Evolutionary conservation across 1,140 invertebrate genomes (phyloP), one percentile per base, ranked within the genome.

Genomic region (Drosophila paulistorum): DNA sequence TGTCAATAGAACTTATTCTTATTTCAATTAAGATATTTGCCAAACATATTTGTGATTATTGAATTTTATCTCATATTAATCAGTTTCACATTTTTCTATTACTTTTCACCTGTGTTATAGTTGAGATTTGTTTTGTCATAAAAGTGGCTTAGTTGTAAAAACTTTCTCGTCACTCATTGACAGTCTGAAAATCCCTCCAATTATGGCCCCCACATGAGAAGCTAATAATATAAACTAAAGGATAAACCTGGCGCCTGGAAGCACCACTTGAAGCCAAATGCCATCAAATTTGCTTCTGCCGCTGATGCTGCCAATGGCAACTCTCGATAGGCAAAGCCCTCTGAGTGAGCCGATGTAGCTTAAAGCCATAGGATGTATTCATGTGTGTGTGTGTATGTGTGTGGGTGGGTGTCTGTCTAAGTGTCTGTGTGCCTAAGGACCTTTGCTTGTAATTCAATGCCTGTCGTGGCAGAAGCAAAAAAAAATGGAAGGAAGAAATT

Each of bases 211-310:
- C 77, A 83, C 84, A 89, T 80, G 74, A 71, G 73, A 87, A 77
- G 84, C 84, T 87, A 89, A 83, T 89, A 84, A 84, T 80, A 83
- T 84, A 81, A 89, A 89, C 84, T 87, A 78, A 83, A 81, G 84
- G 84, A 75, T 87, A 84, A 87, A 77, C 71, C 80, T 74, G 59
- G 63, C 11, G 78, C 70, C 41, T 68, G 72, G 74, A 64, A 69
- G 67, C 69, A 74, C 33, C 57, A 59, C 57, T 59, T 59, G 54
- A 79, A 57, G 69, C 59, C 74, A 85, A 86, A 80, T 86, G 78
- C 71, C 74, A 86, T 86, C 81, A 85, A 78, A 85, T 61, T 82
- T 79, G 79, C 45, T 48, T 48, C 45, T 48, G 45, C 45, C 45
- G 45, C 45, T 20, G 45, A 10, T 51, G 45, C 82, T 74, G 69